A percentile compares a stretch with the other conserved stretches of the same genome.
Conservation (phyloP, 2,888 invertebrate genomes). For the Shargacucullia verbasci region DNA sequence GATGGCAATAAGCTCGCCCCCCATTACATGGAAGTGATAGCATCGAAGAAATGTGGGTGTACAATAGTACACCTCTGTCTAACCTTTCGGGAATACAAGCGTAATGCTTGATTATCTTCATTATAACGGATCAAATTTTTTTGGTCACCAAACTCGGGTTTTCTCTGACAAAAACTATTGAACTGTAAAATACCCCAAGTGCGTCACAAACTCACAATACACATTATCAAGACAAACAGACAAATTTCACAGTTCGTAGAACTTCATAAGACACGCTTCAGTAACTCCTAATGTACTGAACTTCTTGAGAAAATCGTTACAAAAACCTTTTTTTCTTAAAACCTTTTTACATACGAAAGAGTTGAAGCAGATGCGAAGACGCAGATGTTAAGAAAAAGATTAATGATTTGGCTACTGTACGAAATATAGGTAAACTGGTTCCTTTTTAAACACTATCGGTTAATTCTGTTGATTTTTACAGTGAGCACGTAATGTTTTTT, state of each 20-base stretch:
- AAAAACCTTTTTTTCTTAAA: constrained; percentile 57
- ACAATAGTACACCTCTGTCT: too few species aligned
- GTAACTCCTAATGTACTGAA: constrained; percentile 39
- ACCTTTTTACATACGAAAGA: constrained; percentile 69
- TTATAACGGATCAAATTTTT: too few species aligned
- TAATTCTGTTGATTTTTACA: constrained; percentile 38
- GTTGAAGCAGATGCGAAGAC: constrained; percentile 79
- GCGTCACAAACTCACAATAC: constrained; percentile 13
- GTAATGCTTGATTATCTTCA: too few species aligned
- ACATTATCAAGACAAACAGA: constrained; percentile 48
- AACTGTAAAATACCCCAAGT: constrained; percentile 24
- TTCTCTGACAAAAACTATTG: not conserved
- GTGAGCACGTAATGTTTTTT: constrained; percentile 47
- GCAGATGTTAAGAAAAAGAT: constrained; percentile 72
- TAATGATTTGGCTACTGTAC: constrained; percentile 76
- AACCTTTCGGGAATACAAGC: too few species aligned
- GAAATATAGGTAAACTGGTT: constrained; percentile 45
- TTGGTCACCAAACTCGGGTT: not conserved
- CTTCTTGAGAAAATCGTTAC: constrained; percentile 50
- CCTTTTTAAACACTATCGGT: constrained; percentile 28
- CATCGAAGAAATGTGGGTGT: too few species aligned
- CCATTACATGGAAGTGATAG: too few species aligned
- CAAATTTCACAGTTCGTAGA: constrained; percentile 49
- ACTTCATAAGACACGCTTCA: constrained; percentile 39
- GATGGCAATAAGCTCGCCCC: too few species aligned